Conservation (phyloP, 2,888 invertebrate genomes). For the Plagodis dolabraria region DNA sequence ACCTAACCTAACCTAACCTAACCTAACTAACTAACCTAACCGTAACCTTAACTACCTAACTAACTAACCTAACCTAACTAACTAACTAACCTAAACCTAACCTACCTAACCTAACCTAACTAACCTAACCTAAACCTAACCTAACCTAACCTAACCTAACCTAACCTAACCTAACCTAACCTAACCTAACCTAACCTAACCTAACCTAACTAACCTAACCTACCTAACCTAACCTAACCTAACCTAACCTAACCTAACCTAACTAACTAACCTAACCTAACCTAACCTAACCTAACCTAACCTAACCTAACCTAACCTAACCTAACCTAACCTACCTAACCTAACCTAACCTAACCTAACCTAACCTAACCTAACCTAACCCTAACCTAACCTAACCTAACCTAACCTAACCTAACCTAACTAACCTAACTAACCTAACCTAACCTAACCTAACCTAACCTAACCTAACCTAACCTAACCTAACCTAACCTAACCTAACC, state of each 20-base stretch:
- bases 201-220: slow-evolving; percentile 30
- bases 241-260: slow-evolving; percentile 36
- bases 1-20: slow-evolving; percentile 37
- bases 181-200: slow-evolving; percentile 33
- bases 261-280: slow-evolving; percentile 34
- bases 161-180: slow-evolving; percentile 34
- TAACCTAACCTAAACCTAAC: slow-evolving; percentile 34
- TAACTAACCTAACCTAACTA: slow-evolving; percentile 25
- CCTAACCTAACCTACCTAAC: slow-evolving; percentile 37
- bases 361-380: slow-evolving; percentile 35
- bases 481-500: slow-evolving; percentile 35
- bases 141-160: slow-evolving; percentile 36
- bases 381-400: slow-evolving; percentile 36
- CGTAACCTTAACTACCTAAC: slow-evolving; percentile 26
- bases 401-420: slow-evolving; percentile 24
- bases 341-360: slow-evolving; percentile 36
- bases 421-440: slow-evolving; percentile 27
- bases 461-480: slow-evolving; percentile 29
- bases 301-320: slow-evolving; percentile 37
- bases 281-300: slow-evolving; percentile 31
- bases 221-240: slow-evolving; percentile 35
- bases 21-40: slow-evolving; percentile 40
- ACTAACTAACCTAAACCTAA: slow-evolving; percentile 32
- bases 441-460: slow-evolving; percentile 34
- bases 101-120: slow-evolving; percentile 29